phyloP scores from a whole-genome alignment of 1,140 invertebrate species.

The Heliconius hewitsoni region DNA sequence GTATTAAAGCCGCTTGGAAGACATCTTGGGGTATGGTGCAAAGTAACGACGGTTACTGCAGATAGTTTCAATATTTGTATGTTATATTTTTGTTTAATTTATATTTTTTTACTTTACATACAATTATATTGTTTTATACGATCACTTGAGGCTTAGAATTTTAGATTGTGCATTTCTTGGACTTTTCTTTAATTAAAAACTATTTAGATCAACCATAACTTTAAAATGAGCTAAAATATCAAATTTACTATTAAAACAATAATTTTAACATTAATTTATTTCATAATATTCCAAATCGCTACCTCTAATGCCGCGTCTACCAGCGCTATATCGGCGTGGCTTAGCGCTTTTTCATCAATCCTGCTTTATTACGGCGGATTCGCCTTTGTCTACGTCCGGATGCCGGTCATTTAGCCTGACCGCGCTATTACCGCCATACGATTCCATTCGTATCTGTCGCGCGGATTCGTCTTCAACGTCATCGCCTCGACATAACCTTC shows the following conservation, averaged over 20 bases:
- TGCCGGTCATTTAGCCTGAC: slow-evolving; percentile 76
- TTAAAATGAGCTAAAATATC: not conserved
- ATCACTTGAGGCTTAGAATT: too few species aligned
- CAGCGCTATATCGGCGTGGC: slow-evolving; percentile 76
- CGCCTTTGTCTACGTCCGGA: slow-evolving; percentile 80
- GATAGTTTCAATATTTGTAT: not conserved
- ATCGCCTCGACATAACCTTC: slow-evolving; percentile 50
- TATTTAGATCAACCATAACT: not conserved
- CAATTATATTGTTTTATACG: too few species aligned
- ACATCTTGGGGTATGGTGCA: slow-evolving; percentile 58
- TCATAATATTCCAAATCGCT: slow-evolving; percentile 29
- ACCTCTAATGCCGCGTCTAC: slow-evolving; percentile 28
- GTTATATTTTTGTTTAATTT: not conserved
- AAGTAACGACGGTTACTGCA: not conserved
- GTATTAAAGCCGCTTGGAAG: slow-evolving; percentile 78
- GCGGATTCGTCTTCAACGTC: slow-evolving; percentile 64
- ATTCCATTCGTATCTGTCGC: slow-evolving; percentile 78
- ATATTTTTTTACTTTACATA: too few species aligned
- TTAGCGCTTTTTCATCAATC: slow-evolving; percentile 83
- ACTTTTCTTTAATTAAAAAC: not conserved
- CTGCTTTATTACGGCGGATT: slow-evolving; percentile 81
- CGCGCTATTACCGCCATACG: slow-evolving; percentile 71
- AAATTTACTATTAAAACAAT: not conserved
- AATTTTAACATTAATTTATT: not conserved
- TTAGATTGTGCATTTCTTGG: not conserved